phyloP scores from a whole-genome alignment of 2,113 vertebrate species.

The Mormyrus iriodes region DNA sequence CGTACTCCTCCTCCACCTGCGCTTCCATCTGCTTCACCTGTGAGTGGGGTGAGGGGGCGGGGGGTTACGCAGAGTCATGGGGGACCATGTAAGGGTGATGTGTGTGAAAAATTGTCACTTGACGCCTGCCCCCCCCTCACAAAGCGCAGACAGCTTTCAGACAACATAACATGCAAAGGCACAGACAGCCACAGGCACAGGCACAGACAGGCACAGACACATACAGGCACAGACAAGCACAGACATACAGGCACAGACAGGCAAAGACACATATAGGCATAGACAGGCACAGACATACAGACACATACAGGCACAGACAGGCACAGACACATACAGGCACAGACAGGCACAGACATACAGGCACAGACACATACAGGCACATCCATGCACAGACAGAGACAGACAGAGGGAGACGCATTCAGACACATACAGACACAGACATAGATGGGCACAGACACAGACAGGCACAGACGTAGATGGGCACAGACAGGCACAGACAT shows the following conservation, averaged over 20 bases:
- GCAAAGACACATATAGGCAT: no score
- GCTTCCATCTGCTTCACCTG: constrained; percentile 95
- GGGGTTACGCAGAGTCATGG: constrained; percentile 20
- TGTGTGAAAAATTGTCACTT: neutral
- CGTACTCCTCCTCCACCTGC: constrained; percentile 93
- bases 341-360: no score
- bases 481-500: no score
- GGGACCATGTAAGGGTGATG: constrained; percentile 16
- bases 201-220: neutral
- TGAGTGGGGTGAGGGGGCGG: constrained; percentile 2
- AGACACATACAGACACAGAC: no score
- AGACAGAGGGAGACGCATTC: no score
- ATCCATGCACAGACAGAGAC: no score
- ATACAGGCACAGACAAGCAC: neutral
- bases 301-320: no score
- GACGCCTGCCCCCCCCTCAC: neutral
- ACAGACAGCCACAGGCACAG: constrained; percentile 3
- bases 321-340: no score
- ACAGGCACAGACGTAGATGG: no score
- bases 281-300: no score
- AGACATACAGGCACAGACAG: neutral
- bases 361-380: no score
- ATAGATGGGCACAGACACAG: no score
- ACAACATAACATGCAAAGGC: constrained; percentile 19
- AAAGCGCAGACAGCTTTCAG: neutral